phyloP scores from a whole-genome alignment of 2,888 invertebrate species.

The Phyllotreta striolata region DNA sequence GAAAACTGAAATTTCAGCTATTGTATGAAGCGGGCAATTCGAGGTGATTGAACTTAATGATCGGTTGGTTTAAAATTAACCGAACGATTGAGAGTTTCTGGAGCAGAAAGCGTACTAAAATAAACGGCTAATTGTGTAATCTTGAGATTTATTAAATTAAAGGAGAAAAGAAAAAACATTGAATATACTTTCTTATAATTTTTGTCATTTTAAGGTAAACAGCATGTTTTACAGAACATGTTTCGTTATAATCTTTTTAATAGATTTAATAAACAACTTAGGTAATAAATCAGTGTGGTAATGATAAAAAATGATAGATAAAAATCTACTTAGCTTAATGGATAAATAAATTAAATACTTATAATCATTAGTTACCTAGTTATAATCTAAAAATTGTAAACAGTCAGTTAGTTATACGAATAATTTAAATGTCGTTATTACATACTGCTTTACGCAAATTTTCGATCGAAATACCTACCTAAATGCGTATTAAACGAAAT shows the following conservation, averaged over 20 bases:
- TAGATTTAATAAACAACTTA: background rate
- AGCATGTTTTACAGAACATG: too few relatives aligned
- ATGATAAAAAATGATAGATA: background rate
- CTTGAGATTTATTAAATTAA: conserved; percentile 1
- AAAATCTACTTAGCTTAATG: conserved; percentile 9
- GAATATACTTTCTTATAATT: background rate
- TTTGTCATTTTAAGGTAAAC: too few relatives aligned
- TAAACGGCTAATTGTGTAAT: background rate
- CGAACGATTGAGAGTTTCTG: conserved; percentile 10
- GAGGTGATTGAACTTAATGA: conserved; percentile 11
- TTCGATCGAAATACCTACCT: too few relatives aligned
- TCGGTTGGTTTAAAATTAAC: conserved; percentile 5
- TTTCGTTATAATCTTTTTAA: too few relatives aligned
- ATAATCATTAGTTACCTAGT: conserved; percentile 2
- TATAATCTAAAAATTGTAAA: conserved; percentile 3
- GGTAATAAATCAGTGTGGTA: background rate
- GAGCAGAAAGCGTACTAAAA: conserved; percentile 13
- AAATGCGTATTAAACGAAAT: too few relatives aligned
- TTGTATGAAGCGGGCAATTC: background rate
- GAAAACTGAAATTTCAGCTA: conserved; percentile 1
- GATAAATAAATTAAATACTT: conserved; percentile 10
- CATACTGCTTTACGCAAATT: too few relatives aligned
- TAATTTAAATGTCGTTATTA: too few relatives aligned
- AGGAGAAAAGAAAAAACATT: background rate
- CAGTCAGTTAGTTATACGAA: too few relatives aligned